Evolutionary conservation across 1,140 invertebrate genomes (phyloP), one percentile per base, ranked within the genome.

Genomic region (Aphelenchoides fujianensis): DNA sequence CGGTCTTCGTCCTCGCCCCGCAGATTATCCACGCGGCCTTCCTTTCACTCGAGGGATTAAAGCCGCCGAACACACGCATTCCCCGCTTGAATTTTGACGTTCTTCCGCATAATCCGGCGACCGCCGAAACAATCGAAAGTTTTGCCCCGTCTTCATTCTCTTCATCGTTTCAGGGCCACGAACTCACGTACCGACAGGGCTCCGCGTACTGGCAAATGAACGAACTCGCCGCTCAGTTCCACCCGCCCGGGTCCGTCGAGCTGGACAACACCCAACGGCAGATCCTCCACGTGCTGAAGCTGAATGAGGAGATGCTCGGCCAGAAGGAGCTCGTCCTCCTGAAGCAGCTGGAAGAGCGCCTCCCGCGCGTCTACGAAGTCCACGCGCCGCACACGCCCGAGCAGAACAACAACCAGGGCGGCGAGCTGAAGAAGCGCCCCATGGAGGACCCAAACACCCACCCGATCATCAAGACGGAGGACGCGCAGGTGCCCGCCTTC

Each of bases 191-290:
- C 57, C 53, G 66, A 27, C 66, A 81, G 57, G 80, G 76, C 16
- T 55, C 27, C 27, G 36, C 62, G 0, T 52, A 77, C 16, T 83
- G 63, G 77, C 72, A 54, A 41, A 79, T 71, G 79, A 70, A 57
- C 68, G 76, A 54, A 74, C 79, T 85, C 70, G 61, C 72, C 3
- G 74, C 82, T 30, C 72, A 81, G 28, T 41, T 73, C n/a, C 41
- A 52, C 30, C 57, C 70, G 32, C 41, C 16, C 3, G n/a, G 34
- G 5, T 7, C 23, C 31, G 86, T 84, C 36, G 88, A 89, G 77
- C 86, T 94, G 41, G 89, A 88, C 7, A 88, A 89, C 2, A 91
- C 94, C 76, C 92, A 95, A 82, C 82, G 94, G 53, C 92, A 95
- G 81, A 90, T 91, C 79, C 85, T 94, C 30, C 90, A 93, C 77